A percentile compares a stretch with the other conserved stretches of the same genome.
phyloP scores from a whole-genome alignment of 1,140 invertebrate species.

The Diorhabda sublineata region DNA sequence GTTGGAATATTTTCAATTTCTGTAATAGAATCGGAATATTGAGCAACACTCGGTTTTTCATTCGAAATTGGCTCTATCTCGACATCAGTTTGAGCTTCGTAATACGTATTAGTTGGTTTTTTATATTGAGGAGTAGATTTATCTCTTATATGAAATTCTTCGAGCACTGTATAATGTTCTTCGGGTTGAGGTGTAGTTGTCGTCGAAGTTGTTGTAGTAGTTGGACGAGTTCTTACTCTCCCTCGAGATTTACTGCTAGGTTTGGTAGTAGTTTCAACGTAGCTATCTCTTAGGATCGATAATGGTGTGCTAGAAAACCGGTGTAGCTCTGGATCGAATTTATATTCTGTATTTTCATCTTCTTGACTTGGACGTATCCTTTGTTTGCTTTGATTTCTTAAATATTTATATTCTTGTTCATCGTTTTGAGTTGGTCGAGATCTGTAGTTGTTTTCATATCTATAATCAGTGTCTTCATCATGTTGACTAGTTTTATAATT shows the following conservation, averaged over 20 bases:
- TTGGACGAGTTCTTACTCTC: constrained; percentile 18
- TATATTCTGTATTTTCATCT: constrained; percentile 6
- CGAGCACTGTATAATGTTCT: constrained; percentile 36
- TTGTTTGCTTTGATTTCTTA: constrained; percentile 1
- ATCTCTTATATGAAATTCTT: constrained; percentile 32
- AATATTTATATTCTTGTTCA: background rate
- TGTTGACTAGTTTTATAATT: constrained; percentile 19
- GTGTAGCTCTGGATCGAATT: constrained; percentile 13
- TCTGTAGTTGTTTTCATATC: constrained; percentile 14
- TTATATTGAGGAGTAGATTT: background rate
- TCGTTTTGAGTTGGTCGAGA: background rate
- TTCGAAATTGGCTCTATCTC: background rate
- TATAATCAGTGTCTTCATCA: constrained; percentile 22
- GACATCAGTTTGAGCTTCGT: background rate
- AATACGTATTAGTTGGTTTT: background rate
- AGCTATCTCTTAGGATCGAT: constrained; percentile 13
- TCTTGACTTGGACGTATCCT: too few species aligned
- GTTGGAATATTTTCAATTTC: constrained; percentile 27
- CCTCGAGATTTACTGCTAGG: constrained; percentile 20
- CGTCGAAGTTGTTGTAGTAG: constrained; percentile 21
- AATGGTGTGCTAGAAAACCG: constrained; percentile 18
- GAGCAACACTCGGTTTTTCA: background rate
- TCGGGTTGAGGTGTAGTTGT: constrained; percentile 9
- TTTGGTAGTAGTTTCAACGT: constrained; percentile 14
- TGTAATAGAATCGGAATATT: constrained; percentile 8